Conservation (phyloP, 2,797 vertebrate species). For the Emys orbicularis region DNA sequence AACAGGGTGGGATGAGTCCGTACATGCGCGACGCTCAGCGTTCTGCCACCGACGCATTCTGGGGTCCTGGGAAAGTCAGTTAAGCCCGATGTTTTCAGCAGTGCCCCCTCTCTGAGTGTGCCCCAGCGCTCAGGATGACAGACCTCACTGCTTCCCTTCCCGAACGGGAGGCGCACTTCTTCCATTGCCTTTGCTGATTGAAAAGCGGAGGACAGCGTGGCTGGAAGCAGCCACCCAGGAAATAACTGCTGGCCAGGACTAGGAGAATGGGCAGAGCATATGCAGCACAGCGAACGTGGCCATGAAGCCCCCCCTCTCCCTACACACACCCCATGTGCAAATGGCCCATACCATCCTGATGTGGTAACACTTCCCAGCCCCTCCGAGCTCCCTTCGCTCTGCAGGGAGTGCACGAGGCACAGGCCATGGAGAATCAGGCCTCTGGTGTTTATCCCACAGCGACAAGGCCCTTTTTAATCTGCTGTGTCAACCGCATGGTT, state of each 20-base stretch:
- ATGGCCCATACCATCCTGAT: no score
- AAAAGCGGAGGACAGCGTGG: no score
- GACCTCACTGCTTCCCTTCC: not conserved
- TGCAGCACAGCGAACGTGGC: no score
- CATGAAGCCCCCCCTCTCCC: no score
- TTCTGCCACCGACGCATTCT: no score
- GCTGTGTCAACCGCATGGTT: not conserved
- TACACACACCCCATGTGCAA: no score
- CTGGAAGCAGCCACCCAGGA: not conserved
- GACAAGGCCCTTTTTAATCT: not conserved
- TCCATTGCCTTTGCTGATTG: not conserved
- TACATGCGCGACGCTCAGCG: rapidly evolving
- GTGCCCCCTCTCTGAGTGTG: no score
- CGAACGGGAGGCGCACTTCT: not conserved
- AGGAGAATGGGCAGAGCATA: no score
- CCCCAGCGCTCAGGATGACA: no score
- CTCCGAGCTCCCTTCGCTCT: not conserved
- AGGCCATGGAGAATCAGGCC: not conserved
- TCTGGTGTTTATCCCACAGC: not conserved
- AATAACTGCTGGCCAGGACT: not conserved
- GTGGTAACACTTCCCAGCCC: not conserved
- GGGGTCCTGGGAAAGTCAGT: not conserved
- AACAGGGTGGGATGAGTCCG: not conserved
- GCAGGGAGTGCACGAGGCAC: no score
- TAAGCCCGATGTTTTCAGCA: not conserved